Evolutionary conservation across 2,113 vertebrate genomes (phyloP).

Genomic region (Jacana jacana): DNA sequence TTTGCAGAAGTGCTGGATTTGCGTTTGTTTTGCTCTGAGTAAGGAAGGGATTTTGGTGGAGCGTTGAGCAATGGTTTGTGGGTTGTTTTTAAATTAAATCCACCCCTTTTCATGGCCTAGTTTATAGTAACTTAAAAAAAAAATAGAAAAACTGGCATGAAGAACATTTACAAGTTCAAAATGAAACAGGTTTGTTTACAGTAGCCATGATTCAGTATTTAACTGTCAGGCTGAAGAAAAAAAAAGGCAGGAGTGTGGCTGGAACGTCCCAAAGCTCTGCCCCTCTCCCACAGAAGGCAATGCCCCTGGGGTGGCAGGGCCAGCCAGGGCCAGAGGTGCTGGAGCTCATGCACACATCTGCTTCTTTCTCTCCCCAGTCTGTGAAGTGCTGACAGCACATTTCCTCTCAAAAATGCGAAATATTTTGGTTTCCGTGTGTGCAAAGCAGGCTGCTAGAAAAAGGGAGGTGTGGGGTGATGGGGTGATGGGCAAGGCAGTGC

Average conservation of each 20-base stretch:
- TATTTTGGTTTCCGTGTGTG: fast-evolving
- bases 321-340: background rate
- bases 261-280: background rate
- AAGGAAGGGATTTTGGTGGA: background rate
- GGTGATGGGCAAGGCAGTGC: background rate
- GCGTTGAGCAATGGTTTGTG: background rate
- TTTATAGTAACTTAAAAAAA: background rate
- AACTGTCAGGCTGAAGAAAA: constrained; percentile 16
- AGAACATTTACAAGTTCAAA: background rate
- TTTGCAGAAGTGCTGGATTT: background rate
- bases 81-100: background rate
- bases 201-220: background rate
- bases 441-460: background rate
- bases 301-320: background rate
- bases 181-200: constrained; percentile 37
- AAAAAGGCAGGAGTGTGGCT: background rate
- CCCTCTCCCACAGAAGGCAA: background rate
- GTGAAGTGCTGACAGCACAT: background rate
- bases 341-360: background rate
- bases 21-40: constrained; percentile 17
- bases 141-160: background rate
- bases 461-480: background rate
- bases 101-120: background rate
- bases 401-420: background rate
- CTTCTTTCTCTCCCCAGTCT: background rate